Evolutionary conservation across 2,888 invertebrate genomes (phyloP).

Genomic region (Entomobrya proxima): DNA sequence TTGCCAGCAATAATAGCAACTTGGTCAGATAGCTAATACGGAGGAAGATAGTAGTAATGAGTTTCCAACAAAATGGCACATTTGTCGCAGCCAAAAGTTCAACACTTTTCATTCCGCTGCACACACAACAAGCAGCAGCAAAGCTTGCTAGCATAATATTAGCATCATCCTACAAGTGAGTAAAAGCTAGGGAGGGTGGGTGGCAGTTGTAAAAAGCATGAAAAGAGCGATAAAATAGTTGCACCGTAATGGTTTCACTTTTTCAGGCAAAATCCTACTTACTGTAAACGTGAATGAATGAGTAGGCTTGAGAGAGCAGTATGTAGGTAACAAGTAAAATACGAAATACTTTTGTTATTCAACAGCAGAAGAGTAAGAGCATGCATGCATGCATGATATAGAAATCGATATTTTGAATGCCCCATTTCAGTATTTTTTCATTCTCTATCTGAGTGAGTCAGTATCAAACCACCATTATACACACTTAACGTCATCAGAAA

Average conservation of each 20-base stretch:
- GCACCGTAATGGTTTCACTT: conserved; percentile 63
- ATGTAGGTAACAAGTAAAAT: conserved; percentile 29
- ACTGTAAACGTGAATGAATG: conserved; percentile 12
- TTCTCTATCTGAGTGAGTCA: conserved; percentile 31
- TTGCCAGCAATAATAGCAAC: conserved; percentile 13
- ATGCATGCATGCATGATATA: conserved; percentile 47
- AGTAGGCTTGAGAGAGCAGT: not conserved
- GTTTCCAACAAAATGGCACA: conserved; percentile 63
- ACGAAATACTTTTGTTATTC: not conserved
- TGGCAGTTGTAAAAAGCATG: conserved; percentile 38
- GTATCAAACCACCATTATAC: conserved; percentile 7
- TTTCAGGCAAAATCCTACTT: conserved; percentile 34
- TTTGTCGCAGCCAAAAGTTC: conserved; percentile 65
- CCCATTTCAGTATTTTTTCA: conserved; percentile 54
- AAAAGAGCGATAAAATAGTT: conserved; percentile 57
- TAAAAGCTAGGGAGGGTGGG: conserved; percentile 20
- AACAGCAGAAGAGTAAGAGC: not conserved
- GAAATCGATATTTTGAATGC: conserved; percentile 59
- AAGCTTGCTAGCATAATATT: not conserved
- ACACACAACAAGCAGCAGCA: conserved; percentile 7
- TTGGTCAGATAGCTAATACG: conserved; percentile 40
- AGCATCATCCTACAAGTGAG: conserved; percentile 21
- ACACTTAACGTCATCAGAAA: conserved; percentile 56
- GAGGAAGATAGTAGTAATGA: conserved; percentile 54
- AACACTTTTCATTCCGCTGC: conserved; percentile 57